phyloP scores from a whole-genome alignment of 1,140 invertebrate species.

The Drosophila hydei region DNA sequence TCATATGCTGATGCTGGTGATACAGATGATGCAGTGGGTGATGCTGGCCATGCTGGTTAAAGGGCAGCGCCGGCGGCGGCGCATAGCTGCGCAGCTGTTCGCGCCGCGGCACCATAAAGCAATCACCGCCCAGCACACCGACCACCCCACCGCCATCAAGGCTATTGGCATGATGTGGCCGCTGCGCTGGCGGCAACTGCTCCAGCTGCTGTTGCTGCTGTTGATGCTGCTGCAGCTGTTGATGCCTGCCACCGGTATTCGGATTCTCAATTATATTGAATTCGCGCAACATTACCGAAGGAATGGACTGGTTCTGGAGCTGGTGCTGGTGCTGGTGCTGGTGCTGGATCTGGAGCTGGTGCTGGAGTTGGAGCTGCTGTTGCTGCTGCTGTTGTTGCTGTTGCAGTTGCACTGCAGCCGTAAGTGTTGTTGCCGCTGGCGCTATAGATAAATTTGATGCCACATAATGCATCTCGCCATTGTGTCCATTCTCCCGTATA shows the following conservation, averaged over 20 bases:
- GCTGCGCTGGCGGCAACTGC: constrained; percentile 53
- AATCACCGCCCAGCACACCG: constrained; percentile 54
- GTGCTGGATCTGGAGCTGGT: constrained; percentile 42
- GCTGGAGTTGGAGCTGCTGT: constrained; percentile 60
- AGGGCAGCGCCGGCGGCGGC: constrained; percentile 51
- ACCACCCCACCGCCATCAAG: constrained; percentile 24
- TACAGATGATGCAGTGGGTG: constrained; percentile 69
- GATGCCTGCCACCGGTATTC: constrained; percentile 68
- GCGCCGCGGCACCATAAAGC: constrained; percentile 60
- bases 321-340: constrained; percentile 54
- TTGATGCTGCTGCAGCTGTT: constrained; percentile 40
- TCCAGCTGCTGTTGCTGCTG: constrained; percentile 44
- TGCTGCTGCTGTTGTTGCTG: constrained; percentile 54
- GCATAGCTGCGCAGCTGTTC: constrained; percentile 57
- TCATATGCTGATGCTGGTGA: constrained; percentile 53
- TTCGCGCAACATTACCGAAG: constrained; percentile 81
- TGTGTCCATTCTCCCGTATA: constrained; percentile 74
- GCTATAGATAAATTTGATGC: constrained; percentile 1
- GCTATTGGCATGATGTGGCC: constrained; percentile 45
- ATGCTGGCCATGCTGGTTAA: constrained; percentile 72
- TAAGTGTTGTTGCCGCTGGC: constrained; percentile 28
- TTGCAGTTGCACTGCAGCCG: constrained; percentile 35
- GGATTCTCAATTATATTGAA: constrained; percentile 84
- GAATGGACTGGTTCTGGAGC: constrained; percentile 62
- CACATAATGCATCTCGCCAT: constrained; percentile 49